A percentile compares a stretch with the other conserved stretches of the same genome.
Evolutionary conservation across 2,113 vertebrate species (phyloP).

Genomic region (Campylorhamphus procurvoides): DNA sequence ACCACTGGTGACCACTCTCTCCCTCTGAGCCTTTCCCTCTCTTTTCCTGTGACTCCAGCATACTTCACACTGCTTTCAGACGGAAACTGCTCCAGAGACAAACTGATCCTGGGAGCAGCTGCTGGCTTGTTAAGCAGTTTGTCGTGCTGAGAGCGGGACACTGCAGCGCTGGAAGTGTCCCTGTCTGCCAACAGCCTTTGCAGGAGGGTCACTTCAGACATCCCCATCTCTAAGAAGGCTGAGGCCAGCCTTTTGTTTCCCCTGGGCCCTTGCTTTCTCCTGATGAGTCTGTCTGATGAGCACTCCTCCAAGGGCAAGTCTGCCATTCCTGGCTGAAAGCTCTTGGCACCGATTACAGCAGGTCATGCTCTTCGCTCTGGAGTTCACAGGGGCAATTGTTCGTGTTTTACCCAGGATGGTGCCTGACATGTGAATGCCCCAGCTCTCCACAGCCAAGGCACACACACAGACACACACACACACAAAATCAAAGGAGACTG

Average conservation of each 20-base stretch:
- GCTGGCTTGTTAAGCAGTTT: fast-evolving
- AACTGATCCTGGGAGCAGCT: background rate
- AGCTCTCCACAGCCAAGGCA: background rate
- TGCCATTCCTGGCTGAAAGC: fast-evolving
- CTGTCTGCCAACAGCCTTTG: fast-evolving
- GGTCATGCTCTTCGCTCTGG: fast-evolving
- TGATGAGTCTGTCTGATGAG: background rate
- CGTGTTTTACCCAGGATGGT: background rate
- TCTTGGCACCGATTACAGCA: background rate
- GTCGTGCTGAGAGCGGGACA: fast-evolving
- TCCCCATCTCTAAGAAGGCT: background rate
- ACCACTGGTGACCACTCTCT: background rate
- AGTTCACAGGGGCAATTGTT: background rate
- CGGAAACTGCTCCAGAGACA: background rate
- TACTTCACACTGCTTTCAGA: fast-evolving
- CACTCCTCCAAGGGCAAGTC: background rate
- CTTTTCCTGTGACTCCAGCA: background rate
- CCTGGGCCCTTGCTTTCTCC: fast-evolving
- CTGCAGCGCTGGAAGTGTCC: fast-evolving
- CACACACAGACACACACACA: too few relatives aligned
- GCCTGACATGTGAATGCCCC: fast-evolving
- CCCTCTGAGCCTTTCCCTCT: background rate
- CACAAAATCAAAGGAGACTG: background rate
- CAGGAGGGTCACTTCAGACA: background rate
- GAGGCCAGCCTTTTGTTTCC: background rate